Conservation (phyloP, 2,113 vertebrate species). For the Plecturocebus donacophilus region DNA sequence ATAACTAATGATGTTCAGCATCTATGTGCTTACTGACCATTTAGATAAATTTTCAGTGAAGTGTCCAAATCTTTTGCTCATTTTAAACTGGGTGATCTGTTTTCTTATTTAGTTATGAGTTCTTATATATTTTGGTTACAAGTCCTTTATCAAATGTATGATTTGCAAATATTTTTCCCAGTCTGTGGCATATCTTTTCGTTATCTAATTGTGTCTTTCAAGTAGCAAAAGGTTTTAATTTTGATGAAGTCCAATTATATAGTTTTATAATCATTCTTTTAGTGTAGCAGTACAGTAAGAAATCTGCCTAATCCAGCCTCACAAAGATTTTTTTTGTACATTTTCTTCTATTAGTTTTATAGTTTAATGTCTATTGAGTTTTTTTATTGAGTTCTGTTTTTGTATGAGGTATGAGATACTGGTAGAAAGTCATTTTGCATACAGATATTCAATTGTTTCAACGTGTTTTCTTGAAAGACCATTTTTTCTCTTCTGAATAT, state of each 20-base stretch:
- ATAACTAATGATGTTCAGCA: background rate
- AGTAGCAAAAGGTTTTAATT: background rate
- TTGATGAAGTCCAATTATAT: background rate
- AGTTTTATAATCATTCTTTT: background rate
- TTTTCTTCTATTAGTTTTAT: background rate
- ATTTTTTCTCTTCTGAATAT: background rate
- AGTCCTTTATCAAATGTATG: background rate
- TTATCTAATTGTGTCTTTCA: background rate
- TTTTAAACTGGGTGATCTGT: background rate
- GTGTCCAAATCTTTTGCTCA: background rate
- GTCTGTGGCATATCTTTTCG: background rate
- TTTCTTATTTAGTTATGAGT: background rate
- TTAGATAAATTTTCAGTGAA: background rate
- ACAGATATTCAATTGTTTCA: background rate
- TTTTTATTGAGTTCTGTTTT: too few species aligned
- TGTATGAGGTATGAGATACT: background rate
- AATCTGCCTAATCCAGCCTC: background rate
- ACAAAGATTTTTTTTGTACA: background rate
- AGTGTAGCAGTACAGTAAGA: background rate
- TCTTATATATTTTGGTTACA: background rate
- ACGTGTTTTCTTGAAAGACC: background rate
- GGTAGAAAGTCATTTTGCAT: background rate
- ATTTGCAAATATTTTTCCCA: background rate
- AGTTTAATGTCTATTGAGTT: background rate
- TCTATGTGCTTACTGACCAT: background rate